Conservation (phyloP, 2,797 vertebrate genomes). For the Liasis olivaceus region DNA sequence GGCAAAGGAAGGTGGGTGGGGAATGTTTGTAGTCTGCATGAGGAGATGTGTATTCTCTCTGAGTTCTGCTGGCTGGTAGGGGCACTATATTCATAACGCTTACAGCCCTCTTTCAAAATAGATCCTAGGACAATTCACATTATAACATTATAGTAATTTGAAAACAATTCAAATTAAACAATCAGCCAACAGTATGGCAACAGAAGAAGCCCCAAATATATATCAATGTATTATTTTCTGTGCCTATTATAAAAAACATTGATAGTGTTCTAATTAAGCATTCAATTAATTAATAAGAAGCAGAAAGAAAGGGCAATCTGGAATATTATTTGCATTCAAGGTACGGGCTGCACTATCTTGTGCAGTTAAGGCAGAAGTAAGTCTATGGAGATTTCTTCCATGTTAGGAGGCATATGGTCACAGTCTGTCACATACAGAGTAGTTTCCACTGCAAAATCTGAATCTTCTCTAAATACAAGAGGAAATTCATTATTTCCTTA, state of each 20-base stretch:
- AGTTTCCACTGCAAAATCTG: conserved; percentile 45
- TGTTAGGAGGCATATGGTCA: not conserved
- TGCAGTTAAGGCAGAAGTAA: not conserved
- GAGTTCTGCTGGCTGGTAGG: not conserved
- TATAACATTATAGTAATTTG: not conserved
- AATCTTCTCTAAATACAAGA: conserved; percentile 39
- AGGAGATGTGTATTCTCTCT: not conserved
- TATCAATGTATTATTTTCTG: not conserved
- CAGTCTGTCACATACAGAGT: not conserved
- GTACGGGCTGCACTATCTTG: not conserved
- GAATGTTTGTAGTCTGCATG: not conserved
- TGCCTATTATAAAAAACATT: not conserved
- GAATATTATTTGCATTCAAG: not conserved
- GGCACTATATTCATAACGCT: not conserved
- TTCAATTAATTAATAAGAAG: not conserved
- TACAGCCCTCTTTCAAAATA: not conserved
- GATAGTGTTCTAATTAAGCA: not conserved
- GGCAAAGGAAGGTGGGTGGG: not conserved
- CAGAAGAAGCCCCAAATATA: not conserved
- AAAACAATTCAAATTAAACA: not conserved
- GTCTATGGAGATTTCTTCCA: not conserved
- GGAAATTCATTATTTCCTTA: conserved; percentile 52
- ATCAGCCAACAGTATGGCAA: not conserved
- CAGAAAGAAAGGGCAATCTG: too few relatives aligned
- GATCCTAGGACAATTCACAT: not conserved